These are phyloP conservation scores for Caerostris extrusa DNA, from an alignment of 1,140 invertebrate genomes.

Conservation along the genomic window DNA sequence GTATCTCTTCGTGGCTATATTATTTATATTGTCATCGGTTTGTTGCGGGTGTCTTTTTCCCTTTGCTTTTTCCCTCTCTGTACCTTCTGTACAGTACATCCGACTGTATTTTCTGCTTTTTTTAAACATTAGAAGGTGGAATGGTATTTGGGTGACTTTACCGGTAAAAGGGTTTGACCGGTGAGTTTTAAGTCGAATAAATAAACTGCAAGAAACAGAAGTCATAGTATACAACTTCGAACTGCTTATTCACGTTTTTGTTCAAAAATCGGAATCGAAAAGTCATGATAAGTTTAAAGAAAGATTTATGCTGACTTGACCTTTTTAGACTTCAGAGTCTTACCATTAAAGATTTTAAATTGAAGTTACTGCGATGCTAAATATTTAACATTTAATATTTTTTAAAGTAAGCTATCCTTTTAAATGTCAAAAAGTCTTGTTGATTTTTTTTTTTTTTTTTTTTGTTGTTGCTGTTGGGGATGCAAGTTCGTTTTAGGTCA, in stretches of 20 bases:
- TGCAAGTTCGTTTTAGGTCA: background rate
- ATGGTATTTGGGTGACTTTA: constrained; percentile 43
- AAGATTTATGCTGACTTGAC: constrained; percentile 19
- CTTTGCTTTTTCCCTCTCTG: background rate
- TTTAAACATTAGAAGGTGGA: constrained; percentile 52
- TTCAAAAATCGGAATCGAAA: background rate
- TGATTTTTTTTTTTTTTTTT: no score
- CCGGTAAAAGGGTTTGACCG: constrained; percentile 61
- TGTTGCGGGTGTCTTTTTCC: constrained; percentile 14
- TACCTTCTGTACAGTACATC: background rate
- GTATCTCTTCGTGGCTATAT: constrained; percentile 72
- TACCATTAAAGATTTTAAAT: constrained; percentile 17
- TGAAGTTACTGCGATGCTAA: constrained; percentile 4
- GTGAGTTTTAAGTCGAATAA: constrained; percentile 2
- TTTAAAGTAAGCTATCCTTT: background rate
- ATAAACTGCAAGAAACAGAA: background rate
- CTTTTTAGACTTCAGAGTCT: background rate
- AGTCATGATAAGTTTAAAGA: background rate
- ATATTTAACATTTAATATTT: constrained; percentile 34
- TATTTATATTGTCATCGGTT: constrained; percentile 72
- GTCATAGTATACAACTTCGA: background rate
- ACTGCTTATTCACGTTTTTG: constrained; percentile 18
- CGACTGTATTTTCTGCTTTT: background rate
- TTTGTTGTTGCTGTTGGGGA: background rate
- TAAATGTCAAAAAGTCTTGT: constrained; percentile 22